Evolutionary conservation across 2,888 invertebrate species (phyloP).

Genomic region (Furcula furcula): DNA sequence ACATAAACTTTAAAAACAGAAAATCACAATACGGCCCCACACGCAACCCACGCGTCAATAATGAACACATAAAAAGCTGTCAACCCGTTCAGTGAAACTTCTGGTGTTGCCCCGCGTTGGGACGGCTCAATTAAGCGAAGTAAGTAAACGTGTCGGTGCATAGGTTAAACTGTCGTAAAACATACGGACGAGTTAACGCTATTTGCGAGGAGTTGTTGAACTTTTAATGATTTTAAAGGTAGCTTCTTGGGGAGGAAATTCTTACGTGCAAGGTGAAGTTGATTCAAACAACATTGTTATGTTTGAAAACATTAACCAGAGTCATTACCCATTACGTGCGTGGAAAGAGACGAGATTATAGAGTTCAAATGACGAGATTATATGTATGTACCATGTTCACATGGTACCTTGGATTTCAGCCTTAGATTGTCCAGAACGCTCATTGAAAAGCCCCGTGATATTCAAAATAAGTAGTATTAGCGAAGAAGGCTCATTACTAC

Average conservation of each 20-base stretch:
- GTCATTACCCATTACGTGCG: no score
- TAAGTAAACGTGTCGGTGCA: constrained; percentile 6
- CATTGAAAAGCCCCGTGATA: no score
- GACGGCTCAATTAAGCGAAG: constrained; percentile 15
- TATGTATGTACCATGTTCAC: no score
- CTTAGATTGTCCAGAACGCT: no score
- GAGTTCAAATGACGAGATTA: no score
- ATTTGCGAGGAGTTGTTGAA: constrained; percentile 6
- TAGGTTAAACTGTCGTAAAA: constrained; percentile 20
- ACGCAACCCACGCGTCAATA: background rate
- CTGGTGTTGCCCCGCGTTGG: constrained; percentile 17
- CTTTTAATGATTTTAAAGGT: constrained; percentile 17
- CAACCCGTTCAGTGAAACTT: constrained; percentile 1
- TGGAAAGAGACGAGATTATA: no score
- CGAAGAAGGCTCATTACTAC: no score
- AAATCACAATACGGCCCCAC: background rate
- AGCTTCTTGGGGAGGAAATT: background rate
- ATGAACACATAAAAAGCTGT: background rate
- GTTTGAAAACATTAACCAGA: no score
- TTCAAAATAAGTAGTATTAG: no score
- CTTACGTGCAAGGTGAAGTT: no score
- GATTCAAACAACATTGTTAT: no score
- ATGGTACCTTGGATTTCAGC: no score
- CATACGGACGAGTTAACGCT: constrained; percentile 19
- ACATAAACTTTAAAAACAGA: background rate